phyloP scores from a whole-genome alignment of 2,113 vertebrate genomes.

The Macaca nemestrina region DNA sequence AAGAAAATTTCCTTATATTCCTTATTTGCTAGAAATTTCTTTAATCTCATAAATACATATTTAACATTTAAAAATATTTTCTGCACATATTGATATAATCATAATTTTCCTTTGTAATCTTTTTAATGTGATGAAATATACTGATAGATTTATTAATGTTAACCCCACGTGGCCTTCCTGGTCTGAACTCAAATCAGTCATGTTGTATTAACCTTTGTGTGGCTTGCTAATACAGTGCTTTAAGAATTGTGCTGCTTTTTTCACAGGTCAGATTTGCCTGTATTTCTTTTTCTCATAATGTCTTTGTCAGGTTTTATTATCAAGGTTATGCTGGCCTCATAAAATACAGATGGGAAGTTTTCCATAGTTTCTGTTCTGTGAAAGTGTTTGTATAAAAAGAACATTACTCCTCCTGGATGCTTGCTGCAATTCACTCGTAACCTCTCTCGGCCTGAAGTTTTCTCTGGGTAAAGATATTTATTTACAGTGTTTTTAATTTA shows the following conservation, averaged over 20 bases:
- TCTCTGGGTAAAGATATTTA: neutral
- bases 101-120: neutral
- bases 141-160: neutral
- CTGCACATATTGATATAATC: neutral
- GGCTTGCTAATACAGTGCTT: neutral
- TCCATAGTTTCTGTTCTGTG: neutral
- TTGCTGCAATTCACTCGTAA: neutral
- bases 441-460: neutral
- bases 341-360: neutral
- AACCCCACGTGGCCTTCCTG: neutral
- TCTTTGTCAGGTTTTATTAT: conserved; percentile 6
- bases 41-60: neutral
- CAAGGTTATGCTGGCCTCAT: neutral
- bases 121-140: neutral
- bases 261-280: neutral
- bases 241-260: neutral
- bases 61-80: neutral
- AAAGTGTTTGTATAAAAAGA: neutral
- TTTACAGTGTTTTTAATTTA: neutral
- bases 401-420: neutral
- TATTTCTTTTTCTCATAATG: neutral
- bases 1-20: neutral
- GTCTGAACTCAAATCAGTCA: neutral
- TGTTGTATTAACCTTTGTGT: neutral
- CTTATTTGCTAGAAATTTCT: neutral